These are phyloP conservation scores for Neodiprion virginianus DNA, from an alignment of 1,140 invertebrate genomes.

Conservation along the genomic window DNA sequence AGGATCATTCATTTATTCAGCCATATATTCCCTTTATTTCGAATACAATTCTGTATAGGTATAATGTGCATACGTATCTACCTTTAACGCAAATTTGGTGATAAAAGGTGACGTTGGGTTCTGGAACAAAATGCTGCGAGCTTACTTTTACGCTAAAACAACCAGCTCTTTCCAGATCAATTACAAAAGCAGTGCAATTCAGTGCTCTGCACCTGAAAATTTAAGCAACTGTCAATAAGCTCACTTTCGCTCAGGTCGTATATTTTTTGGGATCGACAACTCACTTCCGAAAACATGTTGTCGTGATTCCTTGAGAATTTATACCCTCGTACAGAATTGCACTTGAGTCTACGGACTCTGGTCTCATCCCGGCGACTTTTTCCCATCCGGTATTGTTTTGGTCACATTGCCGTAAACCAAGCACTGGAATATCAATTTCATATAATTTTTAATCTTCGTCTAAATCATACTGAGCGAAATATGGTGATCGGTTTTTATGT, in stretches of 20 bases:
- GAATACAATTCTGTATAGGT: no score
- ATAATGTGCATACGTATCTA: constrained; percentile 17
- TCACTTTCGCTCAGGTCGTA: not conserved
- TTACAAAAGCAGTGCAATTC: constrained; percentile 51
- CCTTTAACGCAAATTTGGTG: constrained; percentile 50
- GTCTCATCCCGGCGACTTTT: constrained; percentile 47
- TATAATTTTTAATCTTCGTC: not conserved
- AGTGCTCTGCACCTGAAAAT: constrained; percentile 40
- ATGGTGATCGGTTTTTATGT: no score
- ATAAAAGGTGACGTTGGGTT: constrained; percentile 46
- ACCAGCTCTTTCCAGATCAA: constrained; percentile 46
- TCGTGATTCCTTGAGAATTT: constrained; percentile 47
- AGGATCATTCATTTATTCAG: no score
- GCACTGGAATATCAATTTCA: not conserved
- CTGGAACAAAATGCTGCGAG: constrained; percentile 44
- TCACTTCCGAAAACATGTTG: constrained; percentile 48
- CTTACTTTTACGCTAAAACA: constrained; percentile 45
- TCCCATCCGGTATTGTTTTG: constrained; percentile 39
- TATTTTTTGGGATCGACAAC: not conserved
- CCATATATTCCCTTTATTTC: no score
- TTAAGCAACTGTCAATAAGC: not conserved
- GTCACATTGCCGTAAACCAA: not conserved
- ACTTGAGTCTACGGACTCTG: constrained; percentile 36
- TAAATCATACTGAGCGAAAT: not conserved
- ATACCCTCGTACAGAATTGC: constrained; percentile 37